A percentile compares a stretch with the other conserved stretches of the same genome.
phyloP scores from a whole-genome alignment of 2,888 invertebrate species.

The Cremastinae sp. region DNA sequence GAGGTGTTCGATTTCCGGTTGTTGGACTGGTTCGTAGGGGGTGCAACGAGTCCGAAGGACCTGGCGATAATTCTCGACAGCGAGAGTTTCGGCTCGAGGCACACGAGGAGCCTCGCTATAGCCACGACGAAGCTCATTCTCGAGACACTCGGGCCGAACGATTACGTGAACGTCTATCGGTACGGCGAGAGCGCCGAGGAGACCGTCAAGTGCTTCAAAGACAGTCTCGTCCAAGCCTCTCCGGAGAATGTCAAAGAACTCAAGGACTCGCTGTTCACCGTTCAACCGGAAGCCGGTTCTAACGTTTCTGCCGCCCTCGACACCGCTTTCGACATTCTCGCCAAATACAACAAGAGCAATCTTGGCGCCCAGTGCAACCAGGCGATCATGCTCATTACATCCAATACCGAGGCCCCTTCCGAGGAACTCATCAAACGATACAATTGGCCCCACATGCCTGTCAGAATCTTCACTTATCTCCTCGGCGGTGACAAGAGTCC shows the following conservation, averaged over 20 bases:
- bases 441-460: slow-evolving; percentile 96
- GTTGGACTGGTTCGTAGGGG: slow-evolving; percentile 97
- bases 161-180: slow-evolving; percentile 96
- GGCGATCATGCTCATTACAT: slow-evolving; percentile 98
- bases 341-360: slow-evolving; percentile 92
- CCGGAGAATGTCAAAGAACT: slow-evolving; percentile 91
- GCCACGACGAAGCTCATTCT: slow-evolving; percentile 94
- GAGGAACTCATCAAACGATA: slow-evolving; percentile 88
- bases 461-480: slow-evolving; percentile 97
- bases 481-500: slow-evolving; percentile 95
- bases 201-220: slow-evolving; percentile 94
- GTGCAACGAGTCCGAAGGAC: slow-evolving; percentile 98
- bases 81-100: slow-evolving; percentile 91
- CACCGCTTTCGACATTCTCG: slow-evolving; percentile 94
- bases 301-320: slow-evolving; percentile 96
- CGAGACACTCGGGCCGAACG: slow-evolving; percentile 97
- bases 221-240: slow-evolving; percentile 92
- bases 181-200: slow-evolving; percentile 93
- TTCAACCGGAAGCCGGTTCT: slow-evolving; percentile 89
- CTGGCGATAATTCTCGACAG: slow-evolving; percentile 97
- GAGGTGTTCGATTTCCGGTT: slow-evolving; percentile 96
- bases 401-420: slow-evolving; percentile 90
- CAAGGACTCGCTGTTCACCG: slow-evolving; percentile 87
- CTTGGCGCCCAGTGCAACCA: slow-evolving; percentile 97
- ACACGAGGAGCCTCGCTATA: slow-evolving; percentile 91